These are phyloP conservation scores for Coendou prehensilis DNA, from an alignment of 2,797 vertebrate species.

Conservation along the genomic window DNA sequence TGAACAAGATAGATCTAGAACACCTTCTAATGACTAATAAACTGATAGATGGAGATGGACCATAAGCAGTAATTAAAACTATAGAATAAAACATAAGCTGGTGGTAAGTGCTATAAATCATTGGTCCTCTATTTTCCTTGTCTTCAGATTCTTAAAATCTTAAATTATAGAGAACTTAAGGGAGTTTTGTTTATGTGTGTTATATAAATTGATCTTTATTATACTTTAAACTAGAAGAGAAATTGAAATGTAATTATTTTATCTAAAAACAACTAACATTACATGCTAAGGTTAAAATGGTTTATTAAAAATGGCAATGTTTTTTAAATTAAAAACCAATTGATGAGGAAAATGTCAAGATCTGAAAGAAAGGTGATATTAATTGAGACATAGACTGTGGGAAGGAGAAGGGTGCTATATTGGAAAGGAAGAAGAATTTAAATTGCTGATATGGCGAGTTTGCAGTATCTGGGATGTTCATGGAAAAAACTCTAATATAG, in stretches of 20 bases:
- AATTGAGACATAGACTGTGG: neutral
- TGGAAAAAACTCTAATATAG: neutral
- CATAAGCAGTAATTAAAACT: conserved; percentile 3
- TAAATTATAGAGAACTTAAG: neutral
- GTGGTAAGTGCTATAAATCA: neutral
- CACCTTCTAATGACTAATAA: neutral
- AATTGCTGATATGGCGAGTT: neutral
- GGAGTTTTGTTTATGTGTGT: neutral
- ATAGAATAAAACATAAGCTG: neutral
- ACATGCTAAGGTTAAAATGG: neutral
- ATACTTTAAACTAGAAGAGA: neutral
- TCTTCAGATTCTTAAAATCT: neutral
- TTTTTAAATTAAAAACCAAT: neutral
- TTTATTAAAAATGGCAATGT: neutral
- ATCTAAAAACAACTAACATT: neutral
- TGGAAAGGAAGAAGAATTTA: neutral
- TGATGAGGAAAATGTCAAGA: neutral
- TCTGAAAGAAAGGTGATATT: neutral
- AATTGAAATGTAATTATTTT: neutral
- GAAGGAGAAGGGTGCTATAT: neutral
- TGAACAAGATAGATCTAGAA: neutral
- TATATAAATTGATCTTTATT: neutral
- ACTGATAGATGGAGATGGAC: neutral
- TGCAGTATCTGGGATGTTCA: neutral
- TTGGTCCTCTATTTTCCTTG: neutral